phyloP scores from a whole-genome alignment of 2,888 invertebrate genomes.

The Loripinus fragilis region DNA sequence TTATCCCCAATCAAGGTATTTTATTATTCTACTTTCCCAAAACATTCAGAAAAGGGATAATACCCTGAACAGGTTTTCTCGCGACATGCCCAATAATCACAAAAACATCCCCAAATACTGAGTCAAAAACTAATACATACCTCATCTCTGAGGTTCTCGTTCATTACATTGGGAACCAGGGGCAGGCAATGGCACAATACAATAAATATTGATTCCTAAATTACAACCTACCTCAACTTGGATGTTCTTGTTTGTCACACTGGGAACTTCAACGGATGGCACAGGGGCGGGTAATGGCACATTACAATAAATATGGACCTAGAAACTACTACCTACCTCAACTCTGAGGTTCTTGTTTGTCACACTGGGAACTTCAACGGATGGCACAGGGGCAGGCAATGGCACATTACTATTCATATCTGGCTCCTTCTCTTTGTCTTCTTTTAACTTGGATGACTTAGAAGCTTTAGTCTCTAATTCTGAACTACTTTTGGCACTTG shows the following conservation, averaged over 20 bases:
- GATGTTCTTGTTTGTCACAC: constrained; percentile 63
- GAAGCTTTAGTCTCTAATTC: constrained; percentile 58
- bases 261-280: constrained; percentile 35
- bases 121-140: too few relatives aligned
- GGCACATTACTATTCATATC: constrained; percentile 60
- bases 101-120: too few relatives aligned
- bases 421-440: constrained; percentile 50
- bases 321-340: constrained; percentile 65
- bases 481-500: constrained; percentile 56
- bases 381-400: constrained; percentile 44
- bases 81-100: too few relatives aligned
- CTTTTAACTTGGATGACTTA: constrained; percentile 22
- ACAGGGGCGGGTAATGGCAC: constrained; percentile 46
- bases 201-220: too few relatives aligned
- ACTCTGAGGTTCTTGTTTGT: constrained; percentile 71
- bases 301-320: constrained; percentile 54
- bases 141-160: too few relatives aligned
- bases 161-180: too few relatives aligned
- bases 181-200: too few relatives aligned
- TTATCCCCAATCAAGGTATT: too few relatives aligned
- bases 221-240: constrained; percentile 72
- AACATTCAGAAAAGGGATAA: too few relatives aligned
- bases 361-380: constrained; percentile 24
- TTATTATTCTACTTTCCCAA: too few relatives aligned
- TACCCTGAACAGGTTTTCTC: too few relatives aligned